Base-by-base conservation (phyloP, 2,888 invertebrate species). In the Aradus depressus region DNA sequence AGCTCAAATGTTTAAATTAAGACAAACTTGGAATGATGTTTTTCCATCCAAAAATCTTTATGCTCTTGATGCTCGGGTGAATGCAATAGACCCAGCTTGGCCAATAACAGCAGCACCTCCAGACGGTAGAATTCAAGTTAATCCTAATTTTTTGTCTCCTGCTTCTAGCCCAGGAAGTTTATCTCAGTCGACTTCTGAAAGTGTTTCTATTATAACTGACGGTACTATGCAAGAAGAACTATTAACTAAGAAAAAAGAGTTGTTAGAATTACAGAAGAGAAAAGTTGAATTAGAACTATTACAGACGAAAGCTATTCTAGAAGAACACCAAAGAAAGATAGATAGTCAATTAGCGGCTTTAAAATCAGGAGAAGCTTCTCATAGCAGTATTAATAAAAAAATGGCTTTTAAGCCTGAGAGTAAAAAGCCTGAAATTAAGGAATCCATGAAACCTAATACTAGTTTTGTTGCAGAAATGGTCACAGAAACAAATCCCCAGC, bases 21-120 rank as follows among this genome's bases (percentile, higher is more conserved):
- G 98, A 1, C 88, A 89, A 67, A 98, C 97, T 0, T 98, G 98
- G 98, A 83, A 81, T 61, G 87, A 88, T 57, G 84, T 96, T 50
- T 92, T 98, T 63, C 84, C 91, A 0, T 77, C 81, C 4, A 83
- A 83, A 50, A 88, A 86, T 66, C 73, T 98, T 58, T 92, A 91
- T 69, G 81, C 83, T 35, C 73, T 98, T 62, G 98, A 98, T 72
- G 81, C 88, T 26, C 81, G 85, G 67, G 89, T 96, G 42, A 80
- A 82, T 64, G 73, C 79, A 59, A 76, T 95, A 55, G 97, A 97
- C 69, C 90, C 88, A 10, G 92, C 91, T 10, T 97, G 97, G 97
- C 97, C 96, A 3, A 81, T 96, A 50, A 84, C 85, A 60, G 83
- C 84, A 2, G 76, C 80, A 58, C 72, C 63, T 64, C 73, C 64